Conservation (phyloP, 2,113 vertebrate genomes). For the Macrotus californicus region DNA sequence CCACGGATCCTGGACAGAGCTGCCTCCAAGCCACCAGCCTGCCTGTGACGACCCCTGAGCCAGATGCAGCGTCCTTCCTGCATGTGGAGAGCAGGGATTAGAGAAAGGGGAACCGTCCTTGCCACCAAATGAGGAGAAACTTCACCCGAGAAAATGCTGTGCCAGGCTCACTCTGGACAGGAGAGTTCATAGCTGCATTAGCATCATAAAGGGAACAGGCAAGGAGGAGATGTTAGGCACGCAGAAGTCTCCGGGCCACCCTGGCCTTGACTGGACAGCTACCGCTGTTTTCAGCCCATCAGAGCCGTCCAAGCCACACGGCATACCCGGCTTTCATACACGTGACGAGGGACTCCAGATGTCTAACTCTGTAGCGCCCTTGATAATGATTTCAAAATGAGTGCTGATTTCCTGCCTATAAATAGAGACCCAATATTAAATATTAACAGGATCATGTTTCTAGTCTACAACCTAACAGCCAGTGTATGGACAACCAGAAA, state of each 20-base stretch:
- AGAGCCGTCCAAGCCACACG: not conserved
- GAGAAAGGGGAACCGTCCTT: not conserved
- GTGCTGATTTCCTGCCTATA: not conserved
- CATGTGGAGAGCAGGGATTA: not conserved
- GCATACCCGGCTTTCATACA: not conserved
- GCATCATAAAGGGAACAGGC: not conserved
- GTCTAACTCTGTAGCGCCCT: not conserved
- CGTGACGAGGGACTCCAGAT: not conserved
- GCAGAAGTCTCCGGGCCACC: not conserved
- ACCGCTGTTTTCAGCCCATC: not conserved
- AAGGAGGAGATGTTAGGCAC: not conserved
- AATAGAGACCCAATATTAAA: not conserved
- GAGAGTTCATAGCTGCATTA: not conserved
- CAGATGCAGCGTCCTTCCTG: not conserved
- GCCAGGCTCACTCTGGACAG: not conserved
- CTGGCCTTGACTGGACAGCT: not conserved
- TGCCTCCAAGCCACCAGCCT: conserved; percentile 46
- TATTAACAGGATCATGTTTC: not conserved
- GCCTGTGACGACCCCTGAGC: rapidly evolving
- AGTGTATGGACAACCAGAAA: not conserved
- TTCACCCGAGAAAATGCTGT: not conserved
- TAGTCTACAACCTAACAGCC: not conserved
- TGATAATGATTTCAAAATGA: not conserved
- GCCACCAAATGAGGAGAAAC: not conserved
- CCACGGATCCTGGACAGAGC: conserved; percentile 45